Base-by-base conservation (phyloP, 1,140 invertebrate species). In the Aphelenchoides fujianensis region DNA sequence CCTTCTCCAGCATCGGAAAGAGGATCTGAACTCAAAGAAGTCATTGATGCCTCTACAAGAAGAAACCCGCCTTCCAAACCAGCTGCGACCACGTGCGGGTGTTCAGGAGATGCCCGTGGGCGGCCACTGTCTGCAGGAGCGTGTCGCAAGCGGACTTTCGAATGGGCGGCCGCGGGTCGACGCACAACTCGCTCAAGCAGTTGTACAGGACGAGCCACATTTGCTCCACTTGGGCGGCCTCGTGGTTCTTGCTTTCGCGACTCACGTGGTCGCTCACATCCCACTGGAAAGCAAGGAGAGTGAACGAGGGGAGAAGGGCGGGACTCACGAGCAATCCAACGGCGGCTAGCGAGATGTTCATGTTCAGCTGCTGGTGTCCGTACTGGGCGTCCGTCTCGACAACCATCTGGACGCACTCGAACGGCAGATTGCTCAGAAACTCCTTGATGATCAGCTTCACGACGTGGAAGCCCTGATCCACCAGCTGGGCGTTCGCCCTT, bases 61-160 rank as follows among this genome's bases (percentile, higher is more conserved):
- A n/a, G n/a, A n/a, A 41, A 57, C 72, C 32, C 27, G 84, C 80
- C 54, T 84, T 68, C 67, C 72, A 80, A 16, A 84, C 55, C 71
- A 83, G 77, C 37, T 79, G 70, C 32, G 73, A 41, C 82, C 82
- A 83, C 9, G 75, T 78, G 32, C 67, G 31, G 9, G 77, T 28
- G n/a, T 73, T 75, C 16, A 83, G 69, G n/a, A 72, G 77, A 62
- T 79, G 70, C 63, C 94, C 95, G 87, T 99, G 95, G 1, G 95
- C 94, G 1, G 92, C 91, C 82, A 98, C 93, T 7, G 95, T 97
- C 28, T 94, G 96, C 86, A 99, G 97, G 34, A 99, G 86, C 0
- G 96, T 99, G 88, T 98, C 95, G 74, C 94, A 93, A 7, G 95
- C 93, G n/a, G 94, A 96, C 87, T 98, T 97, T 7, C 96, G 89